Percentiles rank a stretch among this genome's conserved stretches.
Conservation (phyloP, 2,797 vertebrate genomes). For the Falco cherrug region DNA sequence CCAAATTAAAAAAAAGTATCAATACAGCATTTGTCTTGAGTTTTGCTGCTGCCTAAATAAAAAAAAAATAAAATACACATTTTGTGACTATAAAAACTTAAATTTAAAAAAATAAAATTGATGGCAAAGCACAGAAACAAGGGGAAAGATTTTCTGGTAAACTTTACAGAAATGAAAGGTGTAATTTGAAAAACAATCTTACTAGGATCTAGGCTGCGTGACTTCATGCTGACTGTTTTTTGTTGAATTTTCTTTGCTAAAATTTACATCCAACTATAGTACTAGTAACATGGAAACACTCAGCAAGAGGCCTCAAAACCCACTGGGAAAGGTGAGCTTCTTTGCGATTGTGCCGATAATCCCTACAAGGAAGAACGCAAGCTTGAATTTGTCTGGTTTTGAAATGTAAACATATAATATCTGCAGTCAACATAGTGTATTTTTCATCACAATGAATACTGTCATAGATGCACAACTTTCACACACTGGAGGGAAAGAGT, state of each 20-base stretch:
- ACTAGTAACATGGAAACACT: background rate
- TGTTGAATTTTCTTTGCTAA: background rate
- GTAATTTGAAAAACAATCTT: background rate
- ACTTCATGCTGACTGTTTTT: background rate
- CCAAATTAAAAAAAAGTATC: background rate
- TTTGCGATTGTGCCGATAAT: background rate
- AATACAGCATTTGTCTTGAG: background rate
- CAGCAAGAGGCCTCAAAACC: background rate
- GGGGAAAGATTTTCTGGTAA: background rate
- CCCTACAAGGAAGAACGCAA: background rate
- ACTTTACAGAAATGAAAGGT: background rate
- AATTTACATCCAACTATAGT: background rate
- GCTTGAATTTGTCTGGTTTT: background rate
- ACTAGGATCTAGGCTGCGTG: background rate
- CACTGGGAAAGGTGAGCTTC: background rate
- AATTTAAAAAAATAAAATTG: background rate
- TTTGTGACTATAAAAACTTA: background rate
- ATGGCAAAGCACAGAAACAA: background rate
- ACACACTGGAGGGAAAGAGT: background rate
- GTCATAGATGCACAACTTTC: background rate
- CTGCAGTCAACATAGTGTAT: background rate
- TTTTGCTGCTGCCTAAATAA: background rate
- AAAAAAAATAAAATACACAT: background rate
- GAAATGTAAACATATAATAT: background rate
- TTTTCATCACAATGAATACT: background rate